These are phyloP conservation scores for Drosophila sp. DNA, from an alignment of 1,140 invertebrate species.

Conservation along the genomic window DNA sequence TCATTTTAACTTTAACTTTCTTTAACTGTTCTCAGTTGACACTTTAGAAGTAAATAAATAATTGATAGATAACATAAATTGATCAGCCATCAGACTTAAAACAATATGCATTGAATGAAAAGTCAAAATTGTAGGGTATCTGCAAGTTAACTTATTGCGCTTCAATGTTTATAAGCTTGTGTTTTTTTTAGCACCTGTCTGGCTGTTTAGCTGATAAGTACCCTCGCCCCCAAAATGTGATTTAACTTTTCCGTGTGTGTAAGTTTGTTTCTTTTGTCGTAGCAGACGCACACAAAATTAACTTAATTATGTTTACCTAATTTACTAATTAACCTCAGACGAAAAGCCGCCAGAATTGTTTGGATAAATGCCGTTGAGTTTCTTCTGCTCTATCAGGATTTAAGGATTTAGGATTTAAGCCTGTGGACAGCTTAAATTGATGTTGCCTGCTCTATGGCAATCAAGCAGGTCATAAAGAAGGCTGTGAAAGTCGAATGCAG, in stretches of 20 bases:
- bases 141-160: background rate
- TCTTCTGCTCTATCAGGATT: constrained; percentile 32
- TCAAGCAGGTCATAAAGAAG: constrained; percentile 44
- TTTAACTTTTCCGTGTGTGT: constrained; percentile 46
- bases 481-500: constrained; percentile 31
- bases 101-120: too few species aligned
- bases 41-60: background rate
- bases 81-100: too few species aligned
- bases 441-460: constrained; percentile 26
- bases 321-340: constrained; percentile 75
- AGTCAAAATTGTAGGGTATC: constrained; percentile 1
- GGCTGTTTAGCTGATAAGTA: constrained; percentile 54
- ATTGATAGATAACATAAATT: background rate
- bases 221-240: constrained; percentile 31
- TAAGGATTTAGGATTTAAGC: constrained; percentile 41
- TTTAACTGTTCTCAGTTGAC: too few species aligned
- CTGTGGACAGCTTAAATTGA: constrained; percentile 6
- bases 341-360: constrained; percentile 61
- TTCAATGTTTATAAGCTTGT: background rate
- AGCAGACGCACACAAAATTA: constrained; percentile 62
- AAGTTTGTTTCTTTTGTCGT: constrained; percentile 48
- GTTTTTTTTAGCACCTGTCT: constrained; percentile 44
- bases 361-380: constrained; percentile 35
- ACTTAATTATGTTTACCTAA: constrained; percentile 82
- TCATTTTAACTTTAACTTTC: too few species aligned